A percentile compares a stretch with the other conserved stretches of the same genome.
Conservation (phyloP, 2,888 invertebrate species). For the Ochropacha duplaris region DNA sequence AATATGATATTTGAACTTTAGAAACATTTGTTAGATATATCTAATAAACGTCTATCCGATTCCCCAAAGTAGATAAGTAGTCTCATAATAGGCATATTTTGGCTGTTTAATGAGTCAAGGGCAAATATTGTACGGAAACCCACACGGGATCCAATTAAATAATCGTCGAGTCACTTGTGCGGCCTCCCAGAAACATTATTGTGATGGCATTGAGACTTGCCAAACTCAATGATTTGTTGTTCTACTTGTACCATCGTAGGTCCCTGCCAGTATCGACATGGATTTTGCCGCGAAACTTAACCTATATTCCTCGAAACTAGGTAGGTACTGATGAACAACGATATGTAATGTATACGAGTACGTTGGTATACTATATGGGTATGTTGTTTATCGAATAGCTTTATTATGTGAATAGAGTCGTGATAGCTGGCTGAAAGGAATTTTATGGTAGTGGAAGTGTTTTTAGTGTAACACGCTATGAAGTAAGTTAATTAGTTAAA, state of each 20-base stretch:
- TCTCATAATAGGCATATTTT: neutral
- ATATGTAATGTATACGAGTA: neutral
- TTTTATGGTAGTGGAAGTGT: neutral
- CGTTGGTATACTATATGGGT: too few relatives aligned
- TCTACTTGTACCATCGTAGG: conserved; percentile 35
- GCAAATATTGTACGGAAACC: conserved; percentile 40
- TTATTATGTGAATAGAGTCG: neutral
- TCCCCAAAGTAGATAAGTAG: neutral
- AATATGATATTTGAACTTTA: too few relatives aligned
- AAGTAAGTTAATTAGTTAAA: neutral
- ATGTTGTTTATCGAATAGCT: neutral
- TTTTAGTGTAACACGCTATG: neutral
- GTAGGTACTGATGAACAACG: neutral
- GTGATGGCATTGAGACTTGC: conserved; percentile 60
- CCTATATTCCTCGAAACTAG: neutral
- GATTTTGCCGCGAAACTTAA: neutral
- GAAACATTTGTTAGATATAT: too few relatives aligned
- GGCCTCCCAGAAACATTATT: conserved; percentile 66
- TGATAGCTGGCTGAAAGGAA: neutral
- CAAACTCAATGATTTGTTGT: conserved; percentile 57
- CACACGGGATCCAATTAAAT: conserved; percentile 63
- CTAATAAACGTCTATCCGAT: too few relatives aligned
- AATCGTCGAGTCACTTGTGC: conserved; percentile 66
- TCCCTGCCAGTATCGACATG: conserved; percentile 13
- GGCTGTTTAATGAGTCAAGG: conserved; percentile 26